These are phyloP conservation scores for Rhegmatorhina hoffmannsi DNA, from an alignment of 2,113 vertebrate species.

Conservation along the genomic window DNA sequence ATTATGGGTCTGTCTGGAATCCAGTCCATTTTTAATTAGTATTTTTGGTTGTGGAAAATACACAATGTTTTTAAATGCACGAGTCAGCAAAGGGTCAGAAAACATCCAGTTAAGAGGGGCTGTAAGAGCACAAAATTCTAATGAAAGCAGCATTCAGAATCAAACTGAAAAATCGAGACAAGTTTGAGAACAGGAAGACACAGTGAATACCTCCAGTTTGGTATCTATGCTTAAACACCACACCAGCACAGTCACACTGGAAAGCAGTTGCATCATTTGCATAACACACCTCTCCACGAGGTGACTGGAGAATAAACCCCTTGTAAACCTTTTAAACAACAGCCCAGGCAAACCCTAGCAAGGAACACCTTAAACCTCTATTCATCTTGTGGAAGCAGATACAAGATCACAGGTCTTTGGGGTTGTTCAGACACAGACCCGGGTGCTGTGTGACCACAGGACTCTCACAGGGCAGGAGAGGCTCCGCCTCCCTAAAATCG, in stretches of 20 bases:
- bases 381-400: background rate
- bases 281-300: background rate
- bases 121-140: background rate
- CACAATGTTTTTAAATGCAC: background rate
- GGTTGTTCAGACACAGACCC: background rate
- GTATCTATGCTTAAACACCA: background rate
- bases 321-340: background rate
- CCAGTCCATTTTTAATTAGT: background rate
- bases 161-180: background rate
- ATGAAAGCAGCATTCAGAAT: background rate
- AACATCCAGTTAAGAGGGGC: background rate
- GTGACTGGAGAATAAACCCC: background rate
- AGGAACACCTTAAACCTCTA: fast-evolving
- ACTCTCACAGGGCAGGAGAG: too few species aligned
- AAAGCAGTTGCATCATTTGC: background rate
- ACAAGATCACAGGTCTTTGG: fast-evolving
- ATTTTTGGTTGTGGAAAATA: background rate
- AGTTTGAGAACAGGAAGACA: background rate
- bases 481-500: too few species aligned
- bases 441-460: too few species aligned
- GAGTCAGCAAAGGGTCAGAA: background rate
- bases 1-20: background rate
- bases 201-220: background rate
- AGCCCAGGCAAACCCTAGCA: background rate
- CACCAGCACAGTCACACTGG: background rate